Evolutionary conservation across 2,888 invertebrate species (phyloP).

Genomic region (Apodemia mormo): DNA sequence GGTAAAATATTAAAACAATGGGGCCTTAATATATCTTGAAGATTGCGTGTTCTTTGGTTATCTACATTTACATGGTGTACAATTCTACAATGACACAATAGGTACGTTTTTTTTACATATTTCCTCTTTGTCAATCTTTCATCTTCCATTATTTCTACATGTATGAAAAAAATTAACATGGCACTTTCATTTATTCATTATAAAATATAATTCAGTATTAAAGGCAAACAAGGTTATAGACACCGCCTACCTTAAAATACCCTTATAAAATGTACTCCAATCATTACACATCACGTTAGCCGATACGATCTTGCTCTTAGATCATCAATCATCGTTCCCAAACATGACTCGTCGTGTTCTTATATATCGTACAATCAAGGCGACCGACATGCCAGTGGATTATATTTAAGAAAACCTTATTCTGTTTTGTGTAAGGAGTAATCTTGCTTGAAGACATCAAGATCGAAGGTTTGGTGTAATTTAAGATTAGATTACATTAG

Average conservation of each 20-base stretch:
- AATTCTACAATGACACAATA: too few species aligned
- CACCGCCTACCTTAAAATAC: not conserved
- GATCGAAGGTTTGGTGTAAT: slow-evolving; percentile 8
- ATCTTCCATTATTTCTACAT: too few species aligned
- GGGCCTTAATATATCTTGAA: too few species aligned
- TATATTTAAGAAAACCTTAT: slow-evolving; percentile 7
- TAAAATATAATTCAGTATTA: not conserved
- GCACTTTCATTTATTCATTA: too few species aligned
- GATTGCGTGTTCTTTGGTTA: too few species aligned
- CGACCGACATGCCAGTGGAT: not conserved
- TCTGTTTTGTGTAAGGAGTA: not conserved
- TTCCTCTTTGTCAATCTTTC: too few species aligned
- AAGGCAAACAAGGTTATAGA: not conserved
- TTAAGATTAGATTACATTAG: slow-evolving; percentile 15
- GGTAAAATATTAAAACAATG: too few species aligned
- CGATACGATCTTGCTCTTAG: slow-evolving; percentile 19
- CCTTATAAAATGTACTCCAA: slow-evolving; percentile 5
- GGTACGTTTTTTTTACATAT: too few species aligned
- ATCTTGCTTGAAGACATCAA: not conserved
- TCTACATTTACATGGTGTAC: too few species aligned
- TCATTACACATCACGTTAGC: slow-evolving; percentile 13
- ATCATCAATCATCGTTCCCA: slow-evolving; percentile 35
- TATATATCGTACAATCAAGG: slow-evolving; percentile 2
- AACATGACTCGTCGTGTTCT: slow-evolving; percentile 34
- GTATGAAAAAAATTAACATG: too few species aligned